Evolutionary conservation across 2,888 invertebrate genomes (phyloP).

Genomic region (Drosophila macrospina): DNA sequence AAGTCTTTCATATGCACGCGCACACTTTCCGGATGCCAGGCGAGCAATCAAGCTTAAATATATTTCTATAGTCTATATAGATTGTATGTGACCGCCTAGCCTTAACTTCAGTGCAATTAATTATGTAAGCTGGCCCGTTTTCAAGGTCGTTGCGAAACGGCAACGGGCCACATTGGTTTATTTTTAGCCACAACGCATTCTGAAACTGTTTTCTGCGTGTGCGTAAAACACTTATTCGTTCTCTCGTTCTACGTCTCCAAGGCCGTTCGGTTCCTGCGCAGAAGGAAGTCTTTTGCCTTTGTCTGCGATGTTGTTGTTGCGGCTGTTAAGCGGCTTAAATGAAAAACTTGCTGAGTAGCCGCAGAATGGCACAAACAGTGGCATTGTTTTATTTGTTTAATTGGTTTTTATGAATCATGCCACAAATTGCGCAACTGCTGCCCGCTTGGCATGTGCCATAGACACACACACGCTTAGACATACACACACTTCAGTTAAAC

Average conservation of each 20-base stretch:
- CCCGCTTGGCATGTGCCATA: constrained; percentile 56
- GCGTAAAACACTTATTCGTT: constrained; percentile 44
- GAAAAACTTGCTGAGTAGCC: constrained; percentile 44
- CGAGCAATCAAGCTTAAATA: constrained; percentile 30
- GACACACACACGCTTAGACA: constrained; percentile 6
- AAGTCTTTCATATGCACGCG: constrained; percentile 65
- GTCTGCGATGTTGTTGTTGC: constrained; percentile 27
- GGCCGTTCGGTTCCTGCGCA: constrained; percentile 65
- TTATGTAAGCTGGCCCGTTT: constrained; percentile 68
- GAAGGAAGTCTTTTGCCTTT: constrained; percentile 66
- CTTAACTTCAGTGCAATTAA: constrained; percentile 70
- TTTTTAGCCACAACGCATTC: constrained; percentile 64
- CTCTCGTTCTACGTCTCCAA: constrained; percentile 38
- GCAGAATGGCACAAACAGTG: constrained; percentile 33
- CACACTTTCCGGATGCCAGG: constrained; percentile 73
- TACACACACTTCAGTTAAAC: constrained; percentile 25
- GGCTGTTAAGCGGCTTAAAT: constrained; percentile 61
- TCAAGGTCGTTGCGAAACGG: constrained; percentile 59
- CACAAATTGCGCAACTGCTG: constrained; percentile 64
- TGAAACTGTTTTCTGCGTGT: constrained; percentile 74
- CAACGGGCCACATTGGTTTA: constrained; percentile 41
- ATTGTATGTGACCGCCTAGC: constrained; percentile 34
- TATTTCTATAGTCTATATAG: constrained; percentile 5
- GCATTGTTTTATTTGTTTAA: constrained; percentile 58
- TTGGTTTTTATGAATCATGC: constrained; percentile 69